Evolutionary conservation across 2,888 invertebrate genomes (phyloP).

Genomic region (Lasioglossum calceatum): DNA sequence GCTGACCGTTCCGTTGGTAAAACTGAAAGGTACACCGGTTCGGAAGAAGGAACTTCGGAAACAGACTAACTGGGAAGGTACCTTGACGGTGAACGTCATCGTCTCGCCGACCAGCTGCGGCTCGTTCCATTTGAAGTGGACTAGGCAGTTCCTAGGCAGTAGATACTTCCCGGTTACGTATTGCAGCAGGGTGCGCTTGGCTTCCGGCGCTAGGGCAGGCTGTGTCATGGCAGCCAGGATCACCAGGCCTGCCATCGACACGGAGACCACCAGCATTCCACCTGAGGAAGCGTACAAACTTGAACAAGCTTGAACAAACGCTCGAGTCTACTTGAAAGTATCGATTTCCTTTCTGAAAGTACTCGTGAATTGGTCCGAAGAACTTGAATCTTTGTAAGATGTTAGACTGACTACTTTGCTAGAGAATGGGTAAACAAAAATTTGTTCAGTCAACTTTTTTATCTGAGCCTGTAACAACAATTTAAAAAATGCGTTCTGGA

Average conservation of each 20-base stretch:
- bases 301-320: slow-evolving; percentile 37
- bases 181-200: slow-evolving; percentile 94
- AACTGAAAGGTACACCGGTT: slow-evolving; percentile 85
- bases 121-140: slow-evolving; percentile 96
- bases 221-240: slow-evolving; percentile 96
- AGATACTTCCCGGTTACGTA: slow-evolving; percentile 97
- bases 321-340: no score
- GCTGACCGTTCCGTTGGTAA: slow-evolving; percentile 96
- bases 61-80: slow-evolving; percentile 70
- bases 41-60: background rate
- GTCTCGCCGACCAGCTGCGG: slow-evolving; percentile 95
- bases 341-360: no score
- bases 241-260: slow-evolving; percentile 94
- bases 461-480: no score
- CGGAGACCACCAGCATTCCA: slow-evolving; percentile 95
- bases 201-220: slow-evolving; percentile 95
- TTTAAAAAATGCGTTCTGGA: no score
- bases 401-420: no score
- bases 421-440: no score
- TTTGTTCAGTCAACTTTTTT: no score
- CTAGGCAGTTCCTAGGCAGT: slow-evolving; percentile 93
- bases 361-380: no score
- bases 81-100: slow-evolving; percentile 94
- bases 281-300: slow-evolving; percentile 85
- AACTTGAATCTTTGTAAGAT: no score